Conservation (phyloP, 2,888 invertebrate genomes). For the Euproctis similis region DNA sequence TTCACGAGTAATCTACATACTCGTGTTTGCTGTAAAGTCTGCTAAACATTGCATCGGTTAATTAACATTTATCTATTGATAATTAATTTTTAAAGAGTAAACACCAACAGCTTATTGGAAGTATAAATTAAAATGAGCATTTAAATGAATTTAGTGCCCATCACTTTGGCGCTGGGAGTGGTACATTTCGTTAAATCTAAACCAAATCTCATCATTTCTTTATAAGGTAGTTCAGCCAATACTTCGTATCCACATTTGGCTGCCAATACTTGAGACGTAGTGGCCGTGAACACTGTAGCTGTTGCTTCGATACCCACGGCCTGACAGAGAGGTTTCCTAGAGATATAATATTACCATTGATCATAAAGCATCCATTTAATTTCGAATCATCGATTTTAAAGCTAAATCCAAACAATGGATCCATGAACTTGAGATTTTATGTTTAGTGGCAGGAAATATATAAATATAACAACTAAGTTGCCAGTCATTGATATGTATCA, state of each 20-base stretch:
- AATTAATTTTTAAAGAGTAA: neutral
- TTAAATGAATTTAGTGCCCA: constrained; percentile 34
- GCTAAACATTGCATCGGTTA: too few species aligned
- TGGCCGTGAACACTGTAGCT: constrained; percentile 53
- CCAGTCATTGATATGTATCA: too few species aligned
- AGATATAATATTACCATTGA: too few species aligned
- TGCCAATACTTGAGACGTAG: constrained; percentile 47
- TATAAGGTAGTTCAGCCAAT: constrained; percentile 39
- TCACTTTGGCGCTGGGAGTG: constrained; percentile 37
- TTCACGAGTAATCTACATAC: too few species aligned
- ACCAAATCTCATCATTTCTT: constrained; percentile 37
- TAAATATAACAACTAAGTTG: too few species aligned
- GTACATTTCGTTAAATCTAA: constrained; percentile 34
- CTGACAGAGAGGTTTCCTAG: constrained; percentile 42
- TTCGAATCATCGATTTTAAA: too few species aligned
- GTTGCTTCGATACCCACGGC: constrained; percentile 37
- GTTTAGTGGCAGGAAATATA: too few species aligned
- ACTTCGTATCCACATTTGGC: constrained; percentile 43
- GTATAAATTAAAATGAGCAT: neutral
- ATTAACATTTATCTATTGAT: neutral
- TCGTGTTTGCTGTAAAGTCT: too few species aligned
- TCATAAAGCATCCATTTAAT: too few species aligned
- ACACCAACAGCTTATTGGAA: neutral
- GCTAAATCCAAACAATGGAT: too few species aligned
- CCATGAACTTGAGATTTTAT: too few species aligned